Conservation (phyloP, 2,888 invertebrate species). For the Entomobrya multifasciata region DNA sequence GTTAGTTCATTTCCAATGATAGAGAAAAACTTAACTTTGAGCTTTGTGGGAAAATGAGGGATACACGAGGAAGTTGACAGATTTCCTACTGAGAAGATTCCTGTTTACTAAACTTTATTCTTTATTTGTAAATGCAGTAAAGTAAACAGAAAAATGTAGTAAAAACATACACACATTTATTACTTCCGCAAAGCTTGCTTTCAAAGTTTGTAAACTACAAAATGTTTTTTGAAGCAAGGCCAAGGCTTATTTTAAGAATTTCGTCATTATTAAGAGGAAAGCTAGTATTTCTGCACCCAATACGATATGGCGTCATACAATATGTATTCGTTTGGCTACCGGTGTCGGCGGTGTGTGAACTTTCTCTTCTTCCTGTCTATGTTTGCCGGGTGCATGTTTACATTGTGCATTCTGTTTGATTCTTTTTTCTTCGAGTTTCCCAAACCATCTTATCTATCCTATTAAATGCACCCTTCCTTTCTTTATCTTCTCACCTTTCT, state of each 20-base stretch:
- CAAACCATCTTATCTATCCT: constrained; percentile 20
- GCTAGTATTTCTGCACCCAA: background rate
- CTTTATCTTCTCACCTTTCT: constrained; percentile 36
- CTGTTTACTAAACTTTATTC: constrained; percentile 20
- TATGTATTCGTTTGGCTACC: too few relatives aligned
- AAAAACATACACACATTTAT: background rate
- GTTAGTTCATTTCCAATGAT: constrained; percentile 35
- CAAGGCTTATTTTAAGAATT: too few relatives aligned
- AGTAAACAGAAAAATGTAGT: background rate
- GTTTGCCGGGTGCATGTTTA: constrained; percentile 50
- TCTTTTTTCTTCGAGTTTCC: constrained; percentile 10
- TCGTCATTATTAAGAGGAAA: too few relatives aligned
- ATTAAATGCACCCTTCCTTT: constrained; percentile 30
- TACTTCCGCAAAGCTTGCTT: background rate
- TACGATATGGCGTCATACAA: background rate
- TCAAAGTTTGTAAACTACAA: background rate
- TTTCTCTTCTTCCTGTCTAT: constrained; percentile 44
- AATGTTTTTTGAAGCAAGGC: background rate
- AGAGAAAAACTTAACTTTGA: constrained; percentile 41
- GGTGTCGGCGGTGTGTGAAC: constrained; percentile 37
- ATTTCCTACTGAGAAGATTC: constrained; percentile 36
- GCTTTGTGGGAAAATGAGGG: constrained; percentile 55
- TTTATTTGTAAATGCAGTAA: background rate
- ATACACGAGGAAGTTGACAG: constrained; percentile 45
- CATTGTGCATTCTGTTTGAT: constrained; percentile 2